A percentile compares a stretch with the other conserved stretches of the same genome.
phyloP scores from a whole-genome alignment of 2,888 invertebrate genomes.

The Thymelicus lineola region DNA sequence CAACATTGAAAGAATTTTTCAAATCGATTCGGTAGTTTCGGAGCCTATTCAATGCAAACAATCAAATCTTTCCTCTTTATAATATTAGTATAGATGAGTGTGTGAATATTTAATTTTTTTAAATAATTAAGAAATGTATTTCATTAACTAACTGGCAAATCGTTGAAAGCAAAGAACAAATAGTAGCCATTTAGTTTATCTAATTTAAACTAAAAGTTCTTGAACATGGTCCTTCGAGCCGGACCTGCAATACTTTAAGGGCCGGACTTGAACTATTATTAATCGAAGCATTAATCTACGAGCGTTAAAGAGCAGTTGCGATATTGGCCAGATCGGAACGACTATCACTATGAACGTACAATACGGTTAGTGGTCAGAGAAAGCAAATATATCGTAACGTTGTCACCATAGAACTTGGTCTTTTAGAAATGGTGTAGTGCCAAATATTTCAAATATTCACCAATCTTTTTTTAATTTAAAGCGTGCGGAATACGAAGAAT shows the following conservation, averaged over 20 bases:
- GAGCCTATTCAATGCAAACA: too few relatives aligned
- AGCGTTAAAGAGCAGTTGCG: slow-evolving; percentile 21
- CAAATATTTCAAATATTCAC: too few relatives aligned
- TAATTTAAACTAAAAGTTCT: neutral
- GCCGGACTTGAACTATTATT: neutral
- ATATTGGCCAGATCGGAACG: slow-evolving; percentile 15
- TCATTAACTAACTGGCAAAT: too few relatives aligned
- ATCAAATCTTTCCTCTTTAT: too few relatives aligned
- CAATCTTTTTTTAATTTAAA: too few relatives aligned
- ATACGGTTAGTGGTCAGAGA: slow-evolving; percentile 27
- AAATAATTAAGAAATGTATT: too few relatives aligned
- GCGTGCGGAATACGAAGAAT: too few relatives aligned
- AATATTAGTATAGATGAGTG: too few relatives aligned
- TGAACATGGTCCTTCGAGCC: slow-evolving; percentile 22
- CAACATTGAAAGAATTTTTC: too few relatives aligned
- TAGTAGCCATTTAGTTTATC: neutral
- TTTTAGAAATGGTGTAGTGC: neutral
- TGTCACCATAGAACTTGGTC: neutral
- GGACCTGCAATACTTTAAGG: neutral
- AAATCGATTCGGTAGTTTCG: too few relatives aligned
- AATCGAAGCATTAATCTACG: slow-evolving; percentile 20
- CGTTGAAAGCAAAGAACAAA: too few relatives aligned
- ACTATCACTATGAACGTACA: slow-evolving; percentile 14
- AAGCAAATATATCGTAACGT: slow-evolving; percentile 24
- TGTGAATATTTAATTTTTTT: too few relatives aligned